Evolutionary conservation across 2,888 invertebrate genomes (phyloP), one percentile per base, ranked within the genome.

Genomic region (Cerceris rybyensis): DNA sequence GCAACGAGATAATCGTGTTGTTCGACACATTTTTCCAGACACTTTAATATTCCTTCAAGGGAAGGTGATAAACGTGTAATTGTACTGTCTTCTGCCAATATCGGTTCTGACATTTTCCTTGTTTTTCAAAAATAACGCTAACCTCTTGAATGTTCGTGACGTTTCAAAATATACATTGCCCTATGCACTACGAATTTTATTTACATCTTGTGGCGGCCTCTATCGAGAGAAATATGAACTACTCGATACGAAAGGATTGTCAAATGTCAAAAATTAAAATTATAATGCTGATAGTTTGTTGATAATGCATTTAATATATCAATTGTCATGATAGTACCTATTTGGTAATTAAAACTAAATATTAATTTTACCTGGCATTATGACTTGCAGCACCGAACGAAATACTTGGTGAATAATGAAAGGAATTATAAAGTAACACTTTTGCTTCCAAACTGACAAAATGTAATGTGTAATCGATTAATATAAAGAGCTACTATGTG

Each of bases 1-100:
- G 88, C 89, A 71, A 91, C 81, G 1, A 92, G 49, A 75, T 89
- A 83, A 74, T 92, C 91, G 64, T 89, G 88, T 67, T 88, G 88
- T 11, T 68, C 83, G 0, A 88, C 82, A 78, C 84, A 78, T 11
- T 78, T 70, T 8, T 70, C 73, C 7, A 92, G 78, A 46, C 78
- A 70, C 41, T 64, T 73, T 7, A 86, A 64, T 42, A 86, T 64
- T 6, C 70, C 59, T 46, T 84, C 78, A 50, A 91, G 74, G n/a
- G 76, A 82, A 2, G 88, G 86, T 13, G 88, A 81, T 57, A 90
- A 72, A 57, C 75, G 64, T 6, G 74, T 14, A 41, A 70, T 46
- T 6, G 89, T 88, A 49, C 88, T 89, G 17, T 91, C 90, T 67
- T 92, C 92, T 7, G 84, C 88, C n/a, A 88, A 84, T 16, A 70